Percentiles rank a stretch among this genome's conserved stretches.
phyloP scores from a whole-genome alignment of 2,888 invertebrate species.

The Proisotoma minuta region DNA sequence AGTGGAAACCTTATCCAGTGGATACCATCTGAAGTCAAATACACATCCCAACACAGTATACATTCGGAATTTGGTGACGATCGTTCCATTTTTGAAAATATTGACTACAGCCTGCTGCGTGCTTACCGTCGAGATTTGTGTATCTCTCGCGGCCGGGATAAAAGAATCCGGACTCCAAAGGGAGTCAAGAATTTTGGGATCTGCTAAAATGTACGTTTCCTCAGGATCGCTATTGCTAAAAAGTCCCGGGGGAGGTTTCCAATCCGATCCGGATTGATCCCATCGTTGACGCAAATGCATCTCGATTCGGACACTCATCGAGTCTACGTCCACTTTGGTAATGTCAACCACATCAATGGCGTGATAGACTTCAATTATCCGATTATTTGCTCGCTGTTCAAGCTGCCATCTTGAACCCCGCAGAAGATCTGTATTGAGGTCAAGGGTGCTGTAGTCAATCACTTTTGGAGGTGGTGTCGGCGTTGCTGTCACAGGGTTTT shows the following conservation, averaged over 20 bases:
- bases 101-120: conserved; percentile 77
- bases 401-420: no score
- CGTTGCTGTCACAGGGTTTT: no score
- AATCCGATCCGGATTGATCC: conserved; percentile 65
- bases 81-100: conserved; percentile 72
- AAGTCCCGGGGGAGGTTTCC: conserved; percentile 69
- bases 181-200: conserved; percentile 63
- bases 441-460: conserved; percentile 14
- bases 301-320: conserved; percentile 84
- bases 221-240: conserved; percentile 72
- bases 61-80: conserved; percentile 73
- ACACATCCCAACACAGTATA: conserved; percentile 80
- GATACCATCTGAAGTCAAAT: conserved; percentile 81
- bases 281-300: conserved; percentile 79
- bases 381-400: conserved; percentile 58
- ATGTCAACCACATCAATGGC: conserved; percentile 79
- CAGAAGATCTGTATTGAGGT: conserved; percentile 12
- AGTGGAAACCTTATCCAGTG: no score
- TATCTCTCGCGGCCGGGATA: conserved; percentile 77
- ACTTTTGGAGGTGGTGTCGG: no score
- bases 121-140: conserved; percentile 74
- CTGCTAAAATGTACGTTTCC: conserved; percentile 50
- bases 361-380: conserved; percentile 71
- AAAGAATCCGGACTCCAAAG: conserved; percentile 86
- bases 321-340: conserved; percentile 80